phyloP scores from a whole-genome alignment of 2,797 vertebrate genomes.

The Sebastes diaconus region DNA sequence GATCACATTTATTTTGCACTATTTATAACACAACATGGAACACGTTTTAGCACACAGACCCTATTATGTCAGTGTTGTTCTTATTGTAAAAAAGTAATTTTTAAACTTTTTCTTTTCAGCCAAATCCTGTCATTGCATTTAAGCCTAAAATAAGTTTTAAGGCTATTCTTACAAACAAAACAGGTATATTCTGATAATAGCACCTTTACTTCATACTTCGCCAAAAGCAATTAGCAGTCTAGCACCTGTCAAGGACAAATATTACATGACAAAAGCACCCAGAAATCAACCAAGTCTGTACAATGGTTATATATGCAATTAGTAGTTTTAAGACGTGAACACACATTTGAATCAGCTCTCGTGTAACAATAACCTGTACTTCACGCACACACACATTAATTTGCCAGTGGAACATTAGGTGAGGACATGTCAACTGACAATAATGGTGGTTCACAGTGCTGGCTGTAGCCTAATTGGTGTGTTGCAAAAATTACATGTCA shows the following conservation, averaged over 20 bases:
- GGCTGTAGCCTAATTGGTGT: conserved; percentile 66
- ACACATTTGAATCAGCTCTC: conserved; percentile 27
- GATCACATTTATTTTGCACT: conserved; percentile 31
- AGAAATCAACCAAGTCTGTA: conserved; percentile 8
- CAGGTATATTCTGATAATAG: neutral
- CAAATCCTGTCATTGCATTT: neutral
- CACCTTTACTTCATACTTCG: conserved; percentile 19
- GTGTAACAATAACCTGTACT: conserved; percentile 5
- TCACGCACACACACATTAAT: conserved; percentile 22
- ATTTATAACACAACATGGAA: conserved; percentile 5
- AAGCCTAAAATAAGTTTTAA: neutral
- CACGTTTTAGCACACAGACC: neutral
- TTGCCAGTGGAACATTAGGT: conserved; percentile 43
- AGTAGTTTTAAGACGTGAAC: conserved; percentile 33
- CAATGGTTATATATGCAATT: conserved; percentile 27
- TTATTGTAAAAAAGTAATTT: neutral
- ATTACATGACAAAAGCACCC: conserved; percentile 6
- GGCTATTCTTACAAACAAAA: neutral
- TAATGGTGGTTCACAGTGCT: conserved; percentile 45
- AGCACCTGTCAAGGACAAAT: conserved; percentile 27
- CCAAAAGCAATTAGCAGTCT: conserved; percentile 29
- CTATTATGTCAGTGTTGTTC: neutral
- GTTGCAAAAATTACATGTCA: conserved; percentile 64
- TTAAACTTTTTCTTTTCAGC: neutral
- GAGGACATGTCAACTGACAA: conserved; percentile 58